Base-by-base conservation (phyloP, 2,888 invertebrate species). In the Stenodema calcarata region DNA sequence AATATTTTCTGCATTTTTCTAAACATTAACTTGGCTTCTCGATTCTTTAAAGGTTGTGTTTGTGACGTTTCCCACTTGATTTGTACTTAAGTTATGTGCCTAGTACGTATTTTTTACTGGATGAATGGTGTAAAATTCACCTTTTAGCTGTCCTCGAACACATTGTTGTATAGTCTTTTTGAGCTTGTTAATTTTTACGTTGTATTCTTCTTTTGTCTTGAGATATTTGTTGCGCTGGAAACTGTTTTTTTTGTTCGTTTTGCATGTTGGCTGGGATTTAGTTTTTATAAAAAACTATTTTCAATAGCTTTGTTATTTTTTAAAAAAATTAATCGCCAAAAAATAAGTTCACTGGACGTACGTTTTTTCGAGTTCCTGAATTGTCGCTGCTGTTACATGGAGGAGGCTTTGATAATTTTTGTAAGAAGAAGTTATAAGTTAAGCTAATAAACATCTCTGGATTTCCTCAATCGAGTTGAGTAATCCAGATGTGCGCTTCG, bases 381-480 rank as follows among this genome's bases (percentile, higher is more conserved):
- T 16, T 35, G 16, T 18, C 35, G 42, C 28, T 28, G 78, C 14
- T 84, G 16, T 27, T 44, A 35, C 7, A 35, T n/a, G 70, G 12
- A 23, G 73, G n/a, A 23, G 50, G 62, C 62, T 62, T 62, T 62
- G 23, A 62, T 62, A 62, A 35, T 70, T 83, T 69, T 83, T 30
- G 35, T 27, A 44, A 42, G 30, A 54, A 35, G 42, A 82, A 30
- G 54, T 75, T 81, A 50, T 30, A 47, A 47, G 18, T 41, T 35
- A 78, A 42, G 78, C 23, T 41, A 76, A 23, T 41, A 44, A 62
- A 50, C 85, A 88, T 87, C 89, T 89, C 89, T 89, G 88, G 47
- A 86, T 80, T 81, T 80, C 81, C 88, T 88, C 88, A 89, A 88
- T 87, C 78, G 9, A 12, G 88, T 89, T 89, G 89, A 89, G 89